Conservation (phyloP, 2,888 invertebrate genomes). For the Thera obeliscata region DNA sequence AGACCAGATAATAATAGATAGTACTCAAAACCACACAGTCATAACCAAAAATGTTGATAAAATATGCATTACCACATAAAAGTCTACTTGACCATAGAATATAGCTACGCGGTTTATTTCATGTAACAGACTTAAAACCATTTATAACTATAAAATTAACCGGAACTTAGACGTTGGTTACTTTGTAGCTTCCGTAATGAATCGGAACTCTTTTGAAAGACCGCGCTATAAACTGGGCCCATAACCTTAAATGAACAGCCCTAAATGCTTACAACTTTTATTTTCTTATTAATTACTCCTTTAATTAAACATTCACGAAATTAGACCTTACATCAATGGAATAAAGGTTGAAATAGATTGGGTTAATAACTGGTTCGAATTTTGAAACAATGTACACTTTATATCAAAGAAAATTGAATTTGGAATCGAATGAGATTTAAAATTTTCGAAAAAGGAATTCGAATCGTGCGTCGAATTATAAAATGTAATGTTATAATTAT, state of each 20-base stretch:
- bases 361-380: no score
- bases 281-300: slow-evolving; percentile 24
- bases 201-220: slow-evolving; percentile 21
- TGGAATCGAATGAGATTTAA: slow-evolving; percentile 23
- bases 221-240: slow-evolving; percentile 22
- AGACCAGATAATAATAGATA: no score
- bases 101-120: slow-evolving; percentile 7
- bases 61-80: slow-evolving; percentile 10
- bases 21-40: background rate
- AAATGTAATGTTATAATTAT: slow-evolving; percentile 15
- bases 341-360: background rate
- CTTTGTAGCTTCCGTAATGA: slow-evolving; percentile 29
- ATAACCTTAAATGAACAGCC: slow-evolving; percentile 23
- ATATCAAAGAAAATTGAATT: slow-evolving; percentile 30
- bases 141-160: slow-evolving; percentile 15
- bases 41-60: background rate
- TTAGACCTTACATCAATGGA: background rate
- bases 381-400: slow-evolving; percentile 14
- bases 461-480: slow-evolving; percentile 15
- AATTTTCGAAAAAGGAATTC: slow-evolving; percentile 22
- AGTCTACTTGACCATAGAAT: slow-evolving; percentile 3
- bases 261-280: slow-evolving; percentile 7
- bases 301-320: background rate
- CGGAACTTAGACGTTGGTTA: slow-evolving; percentile 20
- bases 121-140: slow-evolving; percentile 21